Evolutionary conservation across 2,797 vertebrate species (phyloP), one percentile per base, ranked within the genome.

Genomic region (Ceyx erithaca): DNA sequence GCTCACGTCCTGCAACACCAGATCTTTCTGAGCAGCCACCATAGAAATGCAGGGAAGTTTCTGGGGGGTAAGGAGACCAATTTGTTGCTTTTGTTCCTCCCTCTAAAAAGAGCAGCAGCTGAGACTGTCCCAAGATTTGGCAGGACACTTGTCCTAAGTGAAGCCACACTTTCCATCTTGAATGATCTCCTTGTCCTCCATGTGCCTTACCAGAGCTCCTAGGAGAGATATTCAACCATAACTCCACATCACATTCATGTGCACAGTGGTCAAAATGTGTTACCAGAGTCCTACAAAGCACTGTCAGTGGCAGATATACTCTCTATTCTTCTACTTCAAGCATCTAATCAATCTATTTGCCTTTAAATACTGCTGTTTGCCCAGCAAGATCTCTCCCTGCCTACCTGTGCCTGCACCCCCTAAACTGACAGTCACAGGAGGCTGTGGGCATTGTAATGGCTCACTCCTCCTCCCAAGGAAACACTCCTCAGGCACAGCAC

Each of bases 31-130:
- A 85, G 64, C 85, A 80, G 64, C 91, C 59, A 61, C 71, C 12
- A 33, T 87, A 97, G 91, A 95, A 94, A 70, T n/a, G 82, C 20
- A 28, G 75, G 70, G 80, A 80, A 92, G 94, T 96, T 95, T 94
- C 88, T 78, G 91, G 95, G 59, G 73, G 40, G 5, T 57, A 69
- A 66, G 33, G 81, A 89, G 93, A 93, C 70, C 85, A 89, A 20
- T 64, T 52, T 35, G 9, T 89, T 95, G 93, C 88, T 84, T 77
- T 64, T 0, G 0, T 77, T 90, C 40, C 33, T 48, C 51, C 25
- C 16, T 79, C 64, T 79, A 28, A 63, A 91, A 85, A 72, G 14
- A 76, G 23, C 70, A 66, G n/a, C 33, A 68, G 22, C 37, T 64
- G 55, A 91, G 46, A 57, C 9, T 0, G 0, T 57, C 54, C 90